Conservation (phyloP, 2,797 vertebrate species). For the Balearica regulorum region DNA sequence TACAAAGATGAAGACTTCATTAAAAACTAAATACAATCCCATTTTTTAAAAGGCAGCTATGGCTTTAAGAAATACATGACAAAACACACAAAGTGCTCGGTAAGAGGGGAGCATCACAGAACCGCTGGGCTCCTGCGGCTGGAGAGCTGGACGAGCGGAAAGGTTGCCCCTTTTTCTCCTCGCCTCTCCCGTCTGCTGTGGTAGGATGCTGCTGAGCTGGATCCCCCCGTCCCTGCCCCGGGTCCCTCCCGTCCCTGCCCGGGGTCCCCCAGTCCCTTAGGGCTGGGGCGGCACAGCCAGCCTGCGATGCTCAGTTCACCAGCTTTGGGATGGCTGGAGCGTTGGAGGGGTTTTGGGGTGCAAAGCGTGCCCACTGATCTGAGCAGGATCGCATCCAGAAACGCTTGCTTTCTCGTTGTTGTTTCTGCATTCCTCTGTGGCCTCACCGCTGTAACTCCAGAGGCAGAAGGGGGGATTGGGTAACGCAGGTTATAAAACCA, state of each 20-base stretch:
- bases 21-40: slow-evolving; percentile 70
- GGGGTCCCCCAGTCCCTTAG: too few relatives aligned
- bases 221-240: neutral
- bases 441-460: neutral
- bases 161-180: neutral
- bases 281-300: neutral
- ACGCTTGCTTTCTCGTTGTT: neutral
- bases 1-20: slow-evolving; percentile 67
- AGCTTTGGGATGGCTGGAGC: neutral
- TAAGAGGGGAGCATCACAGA: neutral
- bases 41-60: slow-evolving; percentile 51
- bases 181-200: neutral
- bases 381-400: neutral
- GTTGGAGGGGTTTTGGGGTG: neutral
- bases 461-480: neutral
- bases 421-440: accelerated
- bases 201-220: neutral
- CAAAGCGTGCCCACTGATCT: accelerated
- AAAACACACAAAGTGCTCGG: slow-evolving; percentile 5
- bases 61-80: slow-evolving; percentile 44
- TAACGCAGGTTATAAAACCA: neutral
- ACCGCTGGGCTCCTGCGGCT: neutral
- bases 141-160: neutral
- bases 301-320: accelerated
- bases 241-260: neutral